These are phyloP conservation scores for Scelioninae gen. 2 DNA, from an alignment of 2,888 invertebrate genomes.

Conservation along the genomic window DNA sequence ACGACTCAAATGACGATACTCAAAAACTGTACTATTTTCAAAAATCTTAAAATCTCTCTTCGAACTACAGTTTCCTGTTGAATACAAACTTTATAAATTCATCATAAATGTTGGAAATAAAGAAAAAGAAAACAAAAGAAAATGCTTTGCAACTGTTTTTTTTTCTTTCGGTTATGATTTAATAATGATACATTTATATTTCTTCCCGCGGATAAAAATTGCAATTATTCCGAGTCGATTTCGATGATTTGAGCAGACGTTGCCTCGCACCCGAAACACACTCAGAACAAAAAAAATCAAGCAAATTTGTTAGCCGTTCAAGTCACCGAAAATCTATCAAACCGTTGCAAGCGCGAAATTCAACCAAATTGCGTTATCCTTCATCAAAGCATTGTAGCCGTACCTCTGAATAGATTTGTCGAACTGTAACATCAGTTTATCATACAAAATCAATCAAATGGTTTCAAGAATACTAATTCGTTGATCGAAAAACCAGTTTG, in stretches of 20 bases:
- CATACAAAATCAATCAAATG: slow-evolving; percentile 57
- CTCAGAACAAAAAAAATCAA: slow-evolving; percentile 44
- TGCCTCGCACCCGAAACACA: slow-evolving; percentile 25
- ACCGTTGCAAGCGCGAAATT: slow-evolving; percentile 54
- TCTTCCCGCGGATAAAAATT: slow-evolving; percentile 5
- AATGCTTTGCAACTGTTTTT: no score
- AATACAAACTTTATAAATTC: no score
- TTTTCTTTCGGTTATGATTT: no score
- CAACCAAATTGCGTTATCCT: slow-evolving; percentile 57
- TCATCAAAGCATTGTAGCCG: slow-evolving; percentile 54
- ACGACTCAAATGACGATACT: no score
- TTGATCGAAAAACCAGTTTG: slow-evolving; percentile 38
- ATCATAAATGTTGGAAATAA: no score
- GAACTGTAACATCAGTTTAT: slow-evolving; percentile 53
- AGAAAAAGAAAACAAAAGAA: no score
- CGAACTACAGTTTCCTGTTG: no score
- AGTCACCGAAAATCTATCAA: slow-evolving; percentile 59
- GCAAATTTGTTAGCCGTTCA: slow-evolving; percentile 50
- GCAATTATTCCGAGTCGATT: slow-evolving; percentile 21
- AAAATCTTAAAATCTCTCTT: no score
- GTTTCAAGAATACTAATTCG: slow-evolving; percentile 56
- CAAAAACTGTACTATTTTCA: no score
- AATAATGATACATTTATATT: no score
- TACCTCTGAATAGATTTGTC: slow-evolving; percentile 50
- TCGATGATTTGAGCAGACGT: slow-evolving; percentile 34